Base-by-base conservation (phyloP, 37 sponge, comb jelly and placozoan genomes). In the Lycopodina hypogea region DNA sequence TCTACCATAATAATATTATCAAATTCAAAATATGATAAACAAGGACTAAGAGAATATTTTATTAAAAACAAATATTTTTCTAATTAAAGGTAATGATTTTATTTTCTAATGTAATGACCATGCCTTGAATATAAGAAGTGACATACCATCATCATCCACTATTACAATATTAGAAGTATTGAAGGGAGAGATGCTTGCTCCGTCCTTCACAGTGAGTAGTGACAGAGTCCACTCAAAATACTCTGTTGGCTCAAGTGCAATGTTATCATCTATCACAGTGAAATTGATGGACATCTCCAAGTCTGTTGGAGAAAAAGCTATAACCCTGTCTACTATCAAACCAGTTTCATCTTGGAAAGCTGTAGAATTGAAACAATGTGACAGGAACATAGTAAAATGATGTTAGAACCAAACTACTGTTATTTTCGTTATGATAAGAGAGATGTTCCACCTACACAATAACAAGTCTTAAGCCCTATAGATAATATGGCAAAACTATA, bases 111-210 rank as follows among this genome's bases (percentile, higher is more conserved):
- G 17, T 53, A 53, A 53, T 53, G 17, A 53, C 17, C 12, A 53
- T 53, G 17, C 12, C 17, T 19, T 19, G 12, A 53, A 53, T 53
- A n/a, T n/a, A n/a, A n/a, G n/a, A n/a, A 29, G 1, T 23, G 42
- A 33, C 79, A 24, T 52, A 78, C 79, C 69, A 78, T 78, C 79
- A 52, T 78, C 69, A 68, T 78, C 79, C 23, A 68, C 4, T 52
- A 78, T 78, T 3, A 3, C 24, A 4, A 78, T 32, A 9, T 21
- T 6, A 32, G 79, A 21, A 26, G 33, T 23, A n/a, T 36, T 65
- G 50, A 29, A 37, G 3, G 23, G 68, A 8, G 30, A 51, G 12
- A 63, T 60, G 26, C 3, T 0, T 1, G 40, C 65, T 42, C 48
- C 33, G 7, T 33, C 50, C n/a, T 1, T 2, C 19, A n/a, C 14